A percentile compares a stretch with the other conserved stretches of the same genome.
Evolutionary conservation across 2,113 vertebrate species (phyloP).

Genomic region (Formicarius rufipectus): DNA sequence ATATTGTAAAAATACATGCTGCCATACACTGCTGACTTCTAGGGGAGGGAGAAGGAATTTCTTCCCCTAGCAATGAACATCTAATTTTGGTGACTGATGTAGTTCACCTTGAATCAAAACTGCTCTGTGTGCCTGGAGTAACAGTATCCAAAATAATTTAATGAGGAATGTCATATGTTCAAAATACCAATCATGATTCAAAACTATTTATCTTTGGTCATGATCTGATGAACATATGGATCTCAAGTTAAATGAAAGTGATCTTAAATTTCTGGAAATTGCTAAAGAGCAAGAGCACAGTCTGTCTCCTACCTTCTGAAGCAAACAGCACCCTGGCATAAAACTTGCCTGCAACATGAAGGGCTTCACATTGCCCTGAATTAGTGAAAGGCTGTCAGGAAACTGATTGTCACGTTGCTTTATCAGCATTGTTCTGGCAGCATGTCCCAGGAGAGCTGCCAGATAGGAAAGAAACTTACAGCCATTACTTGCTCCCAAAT

Average conservation of each 20-base stretch:
- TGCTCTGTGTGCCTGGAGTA: background rate
- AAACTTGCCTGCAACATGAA: background rate
- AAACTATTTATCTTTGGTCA: background rate
- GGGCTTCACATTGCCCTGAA: background rate
- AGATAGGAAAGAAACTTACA: background rate
- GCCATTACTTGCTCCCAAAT: background rate
- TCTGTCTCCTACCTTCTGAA: background rate
- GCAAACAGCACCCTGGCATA: background rate
- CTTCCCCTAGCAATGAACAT: conserved; percentile 10
- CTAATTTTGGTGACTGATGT: background rate
- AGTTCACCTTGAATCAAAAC: conserved; percentile 20
- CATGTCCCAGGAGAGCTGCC: background rate
- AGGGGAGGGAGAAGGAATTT: background rate
- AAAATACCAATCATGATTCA: background rate
- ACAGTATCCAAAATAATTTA: background rate
- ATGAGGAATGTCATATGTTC: background rate
- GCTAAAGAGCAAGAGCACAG: background rate
- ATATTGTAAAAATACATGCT: conserved; percentile 45
- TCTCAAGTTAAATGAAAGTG: background rate
- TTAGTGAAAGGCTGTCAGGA: background rate
- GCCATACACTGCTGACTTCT: background rate
- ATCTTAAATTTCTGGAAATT: background rate
- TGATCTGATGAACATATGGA: background rate
- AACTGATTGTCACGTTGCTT: accelerated
- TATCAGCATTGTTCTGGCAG: background rate